Base-by-base conservation (phyloP, 2,888 invertebrate species). In the Camptogramma bilineatum region DNA sequence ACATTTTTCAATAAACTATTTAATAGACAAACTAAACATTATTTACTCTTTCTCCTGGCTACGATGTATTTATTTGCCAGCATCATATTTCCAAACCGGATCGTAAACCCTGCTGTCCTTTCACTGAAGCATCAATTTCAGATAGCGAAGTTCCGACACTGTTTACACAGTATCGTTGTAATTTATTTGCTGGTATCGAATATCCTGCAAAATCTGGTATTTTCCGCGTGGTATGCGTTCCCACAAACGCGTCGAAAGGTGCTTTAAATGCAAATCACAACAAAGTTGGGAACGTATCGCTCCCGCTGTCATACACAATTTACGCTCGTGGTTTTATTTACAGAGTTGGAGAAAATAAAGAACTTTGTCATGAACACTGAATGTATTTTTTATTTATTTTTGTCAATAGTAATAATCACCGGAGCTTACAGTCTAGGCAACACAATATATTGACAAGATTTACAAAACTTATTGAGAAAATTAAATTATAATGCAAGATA, bases 221-320 rank as follows among this genome's bases (percentile, higher is more conserved):
- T 70, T 71, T 73, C 59, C 63, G 67, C 60, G 68, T 69, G 64
- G 66, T 72, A 71, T 72, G 71, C 69, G 68, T 69, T 66, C 67
- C 60, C 75, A 71, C 80, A 80, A 81, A 80, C 79, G 79, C 79
- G 79, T 75, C 78, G 80, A 81, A 82, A 82, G 77, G 83, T 81
- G 80, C 84, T 88, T 85, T 84, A 85, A 79, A 88, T 88, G 88
- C 84, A 88, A 88, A 88, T 88, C 77, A 75, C 71, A 75, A 72
- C 77, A 77, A 82, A 82, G 77, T 84, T 81, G 73, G 71, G 72
- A 70, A 69, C 73, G 71, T 80, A 78, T 81, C 80, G 73, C 73
- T 76, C 78, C 77, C 76, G 73, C 70, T 74, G 70, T 74, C 73
- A 75, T 75, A 77, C 76, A 65, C 73, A 75, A 76, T 76, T 74